Evolutionary conservation across 2,888 invertebrate genomes (phyloP), one percentile per base, ranked within the genome.

Genomic region (Mamestra brassicae): DNA sequence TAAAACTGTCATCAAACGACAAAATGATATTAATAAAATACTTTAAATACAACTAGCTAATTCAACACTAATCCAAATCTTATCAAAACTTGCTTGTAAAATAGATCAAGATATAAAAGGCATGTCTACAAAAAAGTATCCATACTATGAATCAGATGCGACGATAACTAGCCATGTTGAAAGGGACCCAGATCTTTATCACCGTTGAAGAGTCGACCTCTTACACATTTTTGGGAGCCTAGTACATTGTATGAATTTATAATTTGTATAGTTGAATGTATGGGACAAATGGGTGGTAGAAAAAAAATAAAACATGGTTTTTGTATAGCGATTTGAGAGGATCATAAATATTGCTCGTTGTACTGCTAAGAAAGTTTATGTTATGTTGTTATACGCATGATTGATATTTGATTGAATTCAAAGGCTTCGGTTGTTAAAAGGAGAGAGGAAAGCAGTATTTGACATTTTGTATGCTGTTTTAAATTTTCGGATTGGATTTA

Each of bases 221-320:
- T 94, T 94, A 93, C 93, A 93, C 92, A 91, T 91, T 94, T 95
- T 93, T 95, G 93, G 91, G 90, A 90, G 92, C 95, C 94, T 95
- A 92, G 94, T 95, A 94, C 94, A 92, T 91, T 92, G 92, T 94
- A 93, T 94, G 95, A 95, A 94, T 95, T 92, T 92, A 90, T 93
- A 94, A 94, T 94, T 89, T 86, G 84, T 81, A 71, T 71, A 71
- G 85, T 71, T 78, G 78, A 71, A 70, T 74, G 70, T 80, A 78
- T 85, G 83, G 75, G 78, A 83, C 75, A 83, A 81, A 81, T 82
- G 74, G 76, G 42, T 76, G 67, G 63, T 77, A 77, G 62, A 83
- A 52, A 83, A 86, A 80, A 42, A 83, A 71, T 61, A 64, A 85
- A 85, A 75, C 60, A 85, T 83, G 83, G 78, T 63, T 83, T 85